Evolutionary conservation across 2,113 vertebrate species (phyloP).

Genomic region (Prochilodus magdalenae): DNA sequence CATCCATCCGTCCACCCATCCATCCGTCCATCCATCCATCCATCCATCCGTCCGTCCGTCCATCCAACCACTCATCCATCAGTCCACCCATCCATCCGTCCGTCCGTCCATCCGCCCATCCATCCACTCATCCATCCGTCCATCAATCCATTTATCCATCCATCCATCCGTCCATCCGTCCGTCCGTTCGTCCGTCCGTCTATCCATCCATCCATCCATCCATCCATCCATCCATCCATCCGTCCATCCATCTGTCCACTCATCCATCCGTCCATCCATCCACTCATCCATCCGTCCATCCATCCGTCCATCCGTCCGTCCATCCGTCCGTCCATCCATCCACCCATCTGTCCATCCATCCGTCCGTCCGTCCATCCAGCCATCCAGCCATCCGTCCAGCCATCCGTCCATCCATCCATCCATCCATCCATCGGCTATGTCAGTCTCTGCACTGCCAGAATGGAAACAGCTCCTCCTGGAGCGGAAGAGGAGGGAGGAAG

Average conservation of each 20-base stretch:
- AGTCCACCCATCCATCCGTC: conserved; percentile 9
- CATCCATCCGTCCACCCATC: neutral
- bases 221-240: neutral
- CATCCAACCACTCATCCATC: neutral
- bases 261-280: conserved; percentile 2
- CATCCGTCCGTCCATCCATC: neutral
- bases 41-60: conserved; percentile 13
- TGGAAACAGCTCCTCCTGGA: conserved; percentile 90
- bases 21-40: conserved; percentile 9
- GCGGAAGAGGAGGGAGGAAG: conserved; percentile 84
- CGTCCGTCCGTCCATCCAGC: conserved; percentile 15
- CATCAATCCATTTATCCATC: conserved; percentile 12
- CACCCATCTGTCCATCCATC: conserved; percentile 8
- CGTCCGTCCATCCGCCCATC: neutral
- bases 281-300: conserved; percentile 12
- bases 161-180: conserved; percentile 16
- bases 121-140: neutral
- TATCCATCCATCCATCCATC: conserved; percentile 10
- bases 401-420: neutral
- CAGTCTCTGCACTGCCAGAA: conserved; percentile 81
- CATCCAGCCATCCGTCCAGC: conserved; percentile 1
- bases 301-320: neutral
- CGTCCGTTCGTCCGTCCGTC: no score
- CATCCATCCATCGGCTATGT: conserved; percentile 64
- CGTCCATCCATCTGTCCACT: conserved; percentile 4